Conservation (phyloP, 1,140 invertebrate species). For the Steinernema khuongi region DNA sequence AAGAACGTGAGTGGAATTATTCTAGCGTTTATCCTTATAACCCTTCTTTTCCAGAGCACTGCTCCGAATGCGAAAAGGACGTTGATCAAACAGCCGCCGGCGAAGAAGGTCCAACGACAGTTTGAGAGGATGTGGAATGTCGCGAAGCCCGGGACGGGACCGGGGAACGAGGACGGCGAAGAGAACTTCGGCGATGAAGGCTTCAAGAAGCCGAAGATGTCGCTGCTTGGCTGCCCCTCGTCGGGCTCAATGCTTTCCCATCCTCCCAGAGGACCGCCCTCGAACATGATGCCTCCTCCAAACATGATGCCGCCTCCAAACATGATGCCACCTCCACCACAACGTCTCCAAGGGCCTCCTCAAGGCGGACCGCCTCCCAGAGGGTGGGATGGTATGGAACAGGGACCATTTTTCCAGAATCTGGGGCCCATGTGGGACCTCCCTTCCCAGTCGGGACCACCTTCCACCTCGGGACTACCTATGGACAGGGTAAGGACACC, state of each 20-base stretch:
- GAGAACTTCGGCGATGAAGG: not conserved
- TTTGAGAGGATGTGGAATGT: constrained; percentile 56
- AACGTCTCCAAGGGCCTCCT: not conserved
- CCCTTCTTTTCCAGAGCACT: constrained; percentile 10
- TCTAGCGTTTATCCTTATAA: not conserved
- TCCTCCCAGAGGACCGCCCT: not conserved
- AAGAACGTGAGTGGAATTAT: constrained; percentile 20
- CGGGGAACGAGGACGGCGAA: not conserved
- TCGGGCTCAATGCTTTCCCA: constrained; percentile 17
- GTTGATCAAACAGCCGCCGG: constrained; percentile 53
- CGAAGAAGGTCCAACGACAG: constrained; percentile 52
- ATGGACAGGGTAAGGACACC: not conserved
- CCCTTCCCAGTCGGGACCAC: not conserved
- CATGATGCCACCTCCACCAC: not conserved
- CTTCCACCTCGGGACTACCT: not conserved
- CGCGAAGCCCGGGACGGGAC: constrained; percentile 29
- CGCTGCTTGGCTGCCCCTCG: constrained; percentile 22
- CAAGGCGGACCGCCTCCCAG: not conserved
- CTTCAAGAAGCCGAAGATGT: constrained; percentile 16
- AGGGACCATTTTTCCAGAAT: not conserved
- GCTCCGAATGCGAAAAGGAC: constrained; percentile 21
- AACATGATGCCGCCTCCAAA: not conserved
- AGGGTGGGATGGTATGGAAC: too few relatives aligned
- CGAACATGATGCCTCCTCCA: not conserved
- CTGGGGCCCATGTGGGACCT: not conserved